A percentile compares a stretch with the other conserved stretches of the same genome.
Evolutionary conservation across 30 jellyfish, hydroid and myxozoan genomes (phyloP).

Genomic region (Mastigias papua): DNA sequence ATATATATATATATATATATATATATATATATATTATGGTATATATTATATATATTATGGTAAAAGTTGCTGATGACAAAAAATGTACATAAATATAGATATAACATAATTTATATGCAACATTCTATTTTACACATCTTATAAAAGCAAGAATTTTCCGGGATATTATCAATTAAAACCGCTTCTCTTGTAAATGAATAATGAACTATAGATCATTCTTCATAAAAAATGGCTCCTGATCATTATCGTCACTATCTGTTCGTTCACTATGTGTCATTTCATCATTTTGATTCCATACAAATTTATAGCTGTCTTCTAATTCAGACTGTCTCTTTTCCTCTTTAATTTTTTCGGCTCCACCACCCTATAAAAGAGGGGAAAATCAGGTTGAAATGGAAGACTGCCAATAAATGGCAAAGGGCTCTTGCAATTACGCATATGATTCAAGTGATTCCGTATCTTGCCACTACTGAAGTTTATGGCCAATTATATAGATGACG

Average conservation of each 20-base stretch:
- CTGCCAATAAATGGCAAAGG: not conserved
- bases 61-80: too few species aligned
- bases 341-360: conserved; percentile 67
- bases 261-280: conserved; percentile 11
- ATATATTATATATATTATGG: too few species aligned
- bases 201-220: not conserved
- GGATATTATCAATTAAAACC: too few species aligned
- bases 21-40: too few species aligned
- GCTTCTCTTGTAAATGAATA: not conserved
- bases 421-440: too few species aligned
- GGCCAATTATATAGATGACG: too few species aligned
- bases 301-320: conserved; percentile 82
- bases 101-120: too few species aligned
- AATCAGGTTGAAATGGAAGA: not conserved
- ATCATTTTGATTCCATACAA: conserved; percentile 71
- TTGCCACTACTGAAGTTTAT: too few species aligned
- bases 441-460: too few species aligned
- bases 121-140: not conserved
- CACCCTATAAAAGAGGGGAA: conserved; percentile 69
- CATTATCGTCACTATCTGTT: conserved; percentile 17
- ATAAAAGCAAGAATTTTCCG: not conserved
- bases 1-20: too few species aligned
- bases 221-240: not conserved
- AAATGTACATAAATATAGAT: too few species aligned
- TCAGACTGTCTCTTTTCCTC: conserved; percentile 78